These are phyloP conservation scores for Corythoichthys haematopterus DNA, from an alignment of 2,113 vertebrate genomes.

Conservation along the genomic window DNA sequence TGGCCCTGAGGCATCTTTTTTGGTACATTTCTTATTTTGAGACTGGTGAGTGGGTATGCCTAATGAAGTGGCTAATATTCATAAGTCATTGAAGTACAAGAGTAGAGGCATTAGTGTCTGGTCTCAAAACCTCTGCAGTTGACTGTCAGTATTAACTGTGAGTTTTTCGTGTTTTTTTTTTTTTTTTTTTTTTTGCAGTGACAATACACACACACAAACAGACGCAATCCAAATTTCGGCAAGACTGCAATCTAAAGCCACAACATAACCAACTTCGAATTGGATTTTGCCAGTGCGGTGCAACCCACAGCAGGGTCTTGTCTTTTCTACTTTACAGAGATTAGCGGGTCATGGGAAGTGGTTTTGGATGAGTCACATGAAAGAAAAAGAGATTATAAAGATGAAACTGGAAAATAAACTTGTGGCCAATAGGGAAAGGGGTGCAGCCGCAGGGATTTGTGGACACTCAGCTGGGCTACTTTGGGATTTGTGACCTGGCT, in stretches of 20 bases:
- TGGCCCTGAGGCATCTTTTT: background rate
- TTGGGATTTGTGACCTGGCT: slow-evolving; percentile 20
- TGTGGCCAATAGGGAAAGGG: slow-evolving; percentile 16
- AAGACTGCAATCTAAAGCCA: slow-evolving; percentile 14
- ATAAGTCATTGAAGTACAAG: background rate
- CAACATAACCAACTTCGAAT: slow-evolving; percentile 11
- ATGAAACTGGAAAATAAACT: slow-evolving; percentile 38
- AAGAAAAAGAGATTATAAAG: slow-evolving; percentile 37
- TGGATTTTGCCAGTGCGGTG: slow-evolving; percentile 36
- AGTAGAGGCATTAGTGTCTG: background rate
- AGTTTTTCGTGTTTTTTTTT: too few relatives aligned
- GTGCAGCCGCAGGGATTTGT: slow-evolving; percentile 27
- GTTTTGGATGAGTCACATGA: slow-evolving; percentile 28
- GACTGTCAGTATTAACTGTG: background rate
- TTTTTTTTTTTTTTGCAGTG: background rate
- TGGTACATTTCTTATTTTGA: background rate
- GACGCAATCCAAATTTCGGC: background rate
- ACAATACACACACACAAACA: background rate
- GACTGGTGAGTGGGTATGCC: background rate
- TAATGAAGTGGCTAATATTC: background rate
- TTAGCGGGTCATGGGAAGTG: slow-evolving; percentile 30
- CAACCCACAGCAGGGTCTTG: slow-evolving; percentile 16
- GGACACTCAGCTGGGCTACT: slow-evolving; percentile 18
- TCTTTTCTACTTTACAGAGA: slow-evolving; percentile 39
- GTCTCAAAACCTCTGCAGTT: background rate